Evolutionary conservation across 2,888 invertebrate genomes (phyloP).

Genomic region (Thysanoteuthis rhombus): DNA sequence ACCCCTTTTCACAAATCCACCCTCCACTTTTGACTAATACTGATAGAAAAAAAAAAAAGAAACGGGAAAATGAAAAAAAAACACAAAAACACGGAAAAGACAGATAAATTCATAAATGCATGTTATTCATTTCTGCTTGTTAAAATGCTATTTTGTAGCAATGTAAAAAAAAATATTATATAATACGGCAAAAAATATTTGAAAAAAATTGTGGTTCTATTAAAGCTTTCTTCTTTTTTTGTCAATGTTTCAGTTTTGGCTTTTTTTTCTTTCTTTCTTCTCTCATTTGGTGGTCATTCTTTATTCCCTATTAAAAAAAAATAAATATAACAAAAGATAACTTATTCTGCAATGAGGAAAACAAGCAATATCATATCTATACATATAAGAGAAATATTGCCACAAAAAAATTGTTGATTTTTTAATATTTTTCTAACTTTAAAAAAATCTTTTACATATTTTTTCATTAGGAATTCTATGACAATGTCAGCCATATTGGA

Average conservation of each 20-base stretch:
- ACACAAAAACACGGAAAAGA: neutral
- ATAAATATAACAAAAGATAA: neutral
- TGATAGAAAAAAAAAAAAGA: neutral
- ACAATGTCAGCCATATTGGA: neutral
- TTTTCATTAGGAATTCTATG: neutral
- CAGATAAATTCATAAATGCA: neutral
- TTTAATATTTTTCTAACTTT: neutral
- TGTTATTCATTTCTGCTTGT: neutral
- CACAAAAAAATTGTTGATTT: neutral
- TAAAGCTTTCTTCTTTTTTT: neutral
- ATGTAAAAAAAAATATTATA: neutral
- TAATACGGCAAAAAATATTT: neutral
- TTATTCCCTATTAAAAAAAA: neutral
- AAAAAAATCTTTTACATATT: neutral
- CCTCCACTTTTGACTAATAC: neutral
- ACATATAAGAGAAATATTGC: neutral
- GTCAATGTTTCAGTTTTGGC: neutral
- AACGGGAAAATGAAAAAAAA: neutral
- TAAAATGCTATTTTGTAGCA: neutral
- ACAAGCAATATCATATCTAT: neutral
- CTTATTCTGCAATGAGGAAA: neutral
- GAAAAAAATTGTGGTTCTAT: neutral
- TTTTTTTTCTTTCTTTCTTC: neutral
- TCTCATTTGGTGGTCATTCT: neutral
- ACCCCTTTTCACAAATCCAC: neutral